phyloP scores from a whole-genome alignment of 2,797 vertebrate species.

The Labroides dimidiatus region DNA sequence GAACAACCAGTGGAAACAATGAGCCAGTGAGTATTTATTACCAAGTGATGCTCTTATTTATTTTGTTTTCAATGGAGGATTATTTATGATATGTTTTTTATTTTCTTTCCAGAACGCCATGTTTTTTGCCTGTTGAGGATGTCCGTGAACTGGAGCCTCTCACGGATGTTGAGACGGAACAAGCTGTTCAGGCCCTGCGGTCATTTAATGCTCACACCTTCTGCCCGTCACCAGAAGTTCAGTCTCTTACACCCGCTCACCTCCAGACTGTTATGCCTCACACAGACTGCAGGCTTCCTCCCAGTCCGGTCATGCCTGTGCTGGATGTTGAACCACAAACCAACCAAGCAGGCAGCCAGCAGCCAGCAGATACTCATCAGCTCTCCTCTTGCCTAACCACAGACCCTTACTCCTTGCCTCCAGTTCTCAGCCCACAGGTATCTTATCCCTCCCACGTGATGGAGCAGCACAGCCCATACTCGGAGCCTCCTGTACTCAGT shows the following conservation, averaged over 20 bases:
- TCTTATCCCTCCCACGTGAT: constrained; percentile 7
- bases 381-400: constrained; percentile 3
- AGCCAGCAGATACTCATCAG: constrained; percentile 6
- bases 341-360: constrained; percentile 6
- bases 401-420: constrained; percentile 66
- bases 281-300: constrained; percentile 3
- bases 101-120: constrained; percentile 40
- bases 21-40: constrained; percentile 50
- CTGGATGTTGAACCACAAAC: constrained; percentile 43
- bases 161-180: constrained; percentile 64
- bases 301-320: constrained; percentile 42
- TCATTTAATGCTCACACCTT: constrained; percentile 22
- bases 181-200: constrained; percentile 58
- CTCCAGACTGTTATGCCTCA: constrained; percentile 9
- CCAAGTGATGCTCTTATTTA: neutral
- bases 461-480: constrained; percentile 44
- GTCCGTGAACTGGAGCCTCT: constrained; percentile 69
- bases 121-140: constrained; percentile 27
- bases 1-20: constrained; percentile 38
- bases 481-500: constrained; percentile 73
- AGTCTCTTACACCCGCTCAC: constrained; percentile 13
- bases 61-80: neutral
- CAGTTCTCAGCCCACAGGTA: constrained; percentile 75
- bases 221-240: constrained; percentile 17
- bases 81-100: neutral